Base-by-base conservation (phyloP, 2,797 vertebrate species). In the Arremon brunneinucha region DNA sequence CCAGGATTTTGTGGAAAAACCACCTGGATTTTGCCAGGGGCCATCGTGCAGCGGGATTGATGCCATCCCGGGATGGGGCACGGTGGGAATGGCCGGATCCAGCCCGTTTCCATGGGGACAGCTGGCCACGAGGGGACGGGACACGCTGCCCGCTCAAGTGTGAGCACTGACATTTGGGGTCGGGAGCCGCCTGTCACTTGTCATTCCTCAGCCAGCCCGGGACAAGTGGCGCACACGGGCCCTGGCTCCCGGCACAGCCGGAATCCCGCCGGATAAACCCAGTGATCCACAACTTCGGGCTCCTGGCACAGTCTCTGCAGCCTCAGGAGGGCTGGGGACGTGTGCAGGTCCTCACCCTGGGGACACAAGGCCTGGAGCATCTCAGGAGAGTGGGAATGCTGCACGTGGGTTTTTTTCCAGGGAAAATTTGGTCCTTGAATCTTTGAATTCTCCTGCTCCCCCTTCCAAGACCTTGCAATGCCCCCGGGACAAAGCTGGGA, bases 271-370 rank as follows among this genome's bases (percentile, higher is more conserved):
- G 21, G 52, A 7, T 26, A 37, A 78, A 44, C 28, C 43, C 14
- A 6, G 32, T 15, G 82, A 87, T n/a, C 85, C 9, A 0, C 12
- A 0, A 4, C 1, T 60, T 56, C 43, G 0, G 3, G 65, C 28
- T 79, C 44, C 49, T 6, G 27, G 77, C 0, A 0, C n/a, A 0
- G 0, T 27, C 1, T 4, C 26, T 3, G 1, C 0, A 0, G 8
- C 35, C 55, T 32, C 2, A 0, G 18, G 10, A 24, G 24, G 7
- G 20, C 26, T 3, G 62, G 69, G 34, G 60, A 47, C 1, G 1
- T 0, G 0, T 2, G 7, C 0, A 0, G 35, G 47, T 41, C 60
- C n/a, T 39, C 24, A 2, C 18, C 59, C 32, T 0, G 2, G 35
- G 50, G 30, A 21, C 3, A 15, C 0, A 1, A 32, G 57, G 14